A percentile compares a stretch with the other conserved stretches of the same genome.
Conservation (phyloP, 1,140 invertebrate species). For the Spodoptera litura region DNA sequence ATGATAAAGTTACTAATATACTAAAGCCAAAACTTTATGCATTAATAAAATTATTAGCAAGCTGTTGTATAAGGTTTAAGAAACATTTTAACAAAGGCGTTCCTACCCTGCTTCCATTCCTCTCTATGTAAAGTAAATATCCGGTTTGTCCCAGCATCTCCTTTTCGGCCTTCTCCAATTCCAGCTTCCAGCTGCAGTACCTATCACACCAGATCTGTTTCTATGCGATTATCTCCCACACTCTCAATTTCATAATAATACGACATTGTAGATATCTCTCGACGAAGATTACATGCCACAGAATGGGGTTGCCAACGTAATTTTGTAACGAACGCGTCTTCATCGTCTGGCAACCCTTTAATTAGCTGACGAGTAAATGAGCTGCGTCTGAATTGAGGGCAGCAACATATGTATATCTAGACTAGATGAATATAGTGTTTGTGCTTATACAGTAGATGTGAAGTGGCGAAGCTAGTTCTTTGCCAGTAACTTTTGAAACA, state of each 20-base stretch:
- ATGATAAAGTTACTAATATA: too few species aligned
- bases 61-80: too few species aligned
- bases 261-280: not conserved
- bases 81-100: too few species aligned
- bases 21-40: too few species aligned
- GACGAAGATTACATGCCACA: not conserved
- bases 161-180: too few species aligned
- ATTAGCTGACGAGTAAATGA: conserved; percentile 14
- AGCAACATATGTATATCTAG: not conserved
- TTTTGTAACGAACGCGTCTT: not conserved
- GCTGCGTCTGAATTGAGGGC: not conserved
- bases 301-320: not conserved
- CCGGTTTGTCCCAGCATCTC: too few species aligned
- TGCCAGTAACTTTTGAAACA: too few species aligned
- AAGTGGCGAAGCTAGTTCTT: not conserved
- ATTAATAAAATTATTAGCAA: too few species aligned
- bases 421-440: not conserved
- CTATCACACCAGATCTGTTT: too few species aligned
- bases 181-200: too few species aligned
- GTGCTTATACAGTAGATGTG: not conserved
- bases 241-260: not conserved
- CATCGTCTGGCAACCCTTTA: not conserved
- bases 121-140: too few species aligned
- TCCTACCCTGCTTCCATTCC: too few species aligned
- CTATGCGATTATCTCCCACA: not conserved